A percentile compares a stretch with the other conserved stretches of the same genome.
Evolutionary conservation across 2,113 vertebrate genomes (phyloP).

Genomic region (Chinchilla lanigera): DNA sequence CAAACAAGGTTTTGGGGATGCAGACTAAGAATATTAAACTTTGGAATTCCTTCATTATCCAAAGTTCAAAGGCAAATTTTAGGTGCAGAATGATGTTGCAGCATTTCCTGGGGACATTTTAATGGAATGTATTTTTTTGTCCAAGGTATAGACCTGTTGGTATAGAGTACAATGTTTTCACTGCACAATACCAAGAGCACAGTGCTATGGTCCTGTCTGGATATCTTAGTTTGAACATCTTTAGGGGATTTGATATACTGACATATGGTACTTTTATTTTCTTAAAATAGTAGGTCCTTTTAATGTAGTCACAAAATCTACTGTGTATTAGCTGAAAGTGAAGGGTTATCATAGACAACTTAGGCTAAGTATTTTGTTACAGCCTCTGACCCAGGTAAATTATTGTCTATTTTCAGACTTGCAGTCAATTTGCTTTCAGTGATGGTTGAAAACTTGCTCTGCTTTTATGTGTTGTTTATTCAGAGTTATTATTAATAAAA

Average conservation of each 20-base stretch:
- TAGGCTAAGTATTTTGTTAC: slow-evolving; percentile 13
- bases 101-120: slow-evolving; percentile 61
- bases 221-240: not conserved
- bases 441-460: not conserved
- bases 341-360: not conserved
- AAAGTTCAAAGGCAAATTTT: not conserved
- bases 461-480: slow-evolving; percentile 60
- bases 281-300: not conserved
- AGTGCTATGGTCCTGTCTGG: not conserved
- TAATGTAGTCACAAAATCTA: not conserved
- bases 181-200: not conserved
- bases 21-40: slow-evolving; percentile 31
- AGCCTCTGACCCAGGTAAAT: slow-evolving; percentile 32
- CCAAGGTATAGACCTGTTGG: not conserved
- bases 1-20: not conserved
- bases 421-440: slow-evolving; percentile 45
- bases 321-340: not conserved
- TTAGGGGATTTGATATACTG: not conserved
- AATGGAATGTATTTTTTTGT: slow-evolving; percentile 64
- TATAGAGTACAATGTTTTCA: not conserved
- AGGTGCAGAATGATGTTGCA: slow-evolving; percentile 14
- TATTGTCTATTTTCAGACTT: slow-evolving; percentile 34
- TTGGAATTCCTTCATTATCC: slow-evolving; percentile 29
- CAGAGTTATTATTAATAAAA: slow-evolving; percentile 66
- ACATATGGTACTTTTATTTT: slow-evolving; percentile 22